A percentile compares a stretch with the other conserved stretches of the same genome.
Conservation (phyloP, 2,113 vertebrate genomes). For the Antigone vipio region DNA sequence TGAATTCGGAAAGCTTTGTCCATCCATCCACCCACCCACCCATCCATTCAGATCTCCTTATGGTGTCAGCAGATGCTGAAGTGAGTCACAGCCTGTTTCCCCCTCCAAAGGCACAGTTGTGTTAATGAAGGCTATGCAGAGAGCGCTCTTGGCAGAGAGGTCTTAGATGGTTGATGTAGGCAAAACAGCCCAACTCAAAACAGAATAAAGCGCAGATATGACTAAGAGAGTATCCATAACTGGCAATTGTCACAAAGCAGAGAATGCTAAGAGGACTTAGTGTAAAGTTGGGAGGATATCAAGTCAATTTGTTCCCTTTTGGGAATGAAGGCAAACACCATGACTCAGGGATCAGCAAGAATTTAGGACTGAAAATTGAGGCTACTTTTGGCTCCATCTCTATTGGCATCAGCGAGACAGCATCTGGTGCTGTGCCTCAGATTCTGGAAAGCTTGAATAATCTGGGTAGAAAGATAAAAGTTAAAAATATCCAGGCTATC, state of each 20-base stretch:
- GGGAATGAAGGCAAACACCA: neutral
- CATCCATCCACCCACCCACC: neutral
- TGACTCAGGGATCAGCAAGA: neutral
- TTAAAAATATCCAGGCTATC: neutral
- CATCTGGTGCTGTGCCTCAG: neutral
- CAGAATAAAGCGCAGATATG: neutral
- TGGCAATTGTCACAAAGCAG: neutral
- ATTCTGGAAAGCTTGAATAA: neutral
- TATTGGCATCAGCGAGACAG: neutral
- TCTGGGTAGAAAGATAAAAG: neutral
- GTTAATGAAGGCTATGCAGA: neutral
- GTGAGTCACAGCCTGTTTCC: conserved; percentile 14
- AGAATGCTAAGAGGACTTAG: neutral
- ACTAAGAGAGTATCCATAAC: neutral
- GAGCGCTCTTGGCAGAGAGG: neutral
- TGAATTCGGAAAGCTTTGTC: neutral
- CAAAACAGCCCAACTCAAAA: neutral
- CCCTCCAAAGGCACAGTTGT: neutral
- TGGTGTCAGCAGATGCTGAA: conserved; percentile 8
- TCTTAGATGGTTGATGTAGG: neutral
- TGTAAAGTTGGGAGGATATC: neutral
- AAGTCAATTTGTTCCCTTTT: neutral
- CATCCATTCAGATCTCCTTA: neutral
- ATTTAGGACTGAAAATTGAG: neutral
- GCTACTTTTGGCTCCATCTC: neutral